phyloP scores from a whole-genome alignment of 2,888 invertebrate genomes.

The Ecdyonurus torrentis region DNA sequence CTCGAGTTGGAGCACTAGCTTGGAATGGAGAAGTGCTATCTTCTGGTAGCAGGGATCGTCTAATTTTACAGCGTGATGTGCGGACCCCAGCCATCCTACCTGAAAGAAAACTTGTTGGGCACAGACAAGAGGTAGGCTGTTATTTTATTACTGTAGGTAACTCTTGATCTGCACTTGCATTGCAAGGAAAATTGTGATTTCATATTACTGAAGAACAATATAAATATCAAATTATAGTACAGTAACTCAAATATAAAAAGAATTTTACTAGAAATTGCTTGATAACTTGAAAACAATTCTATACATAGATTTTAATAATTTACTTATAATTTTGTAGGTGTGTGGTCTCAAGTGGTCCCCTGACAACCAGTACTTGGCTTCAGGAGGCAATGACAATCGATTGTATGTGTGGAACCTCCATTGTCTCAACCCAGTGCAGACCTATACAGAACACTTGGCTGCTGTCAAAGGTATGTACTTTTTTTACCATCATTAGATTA shows the following conservation, averaged over 20 bases:
- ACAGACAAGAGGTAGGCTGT: slow-evolving; percentile 70
- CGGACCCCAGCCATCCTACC: slow-evolving; percentile 61
- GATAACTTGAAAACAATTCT: too few species aligned
- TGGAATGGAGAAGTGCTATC: slow-evolving; percentile 97
- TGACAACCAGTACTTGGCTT: slow-evolving; percentile 91
- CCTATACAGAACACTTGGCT: slow-evolving; percentile 90
- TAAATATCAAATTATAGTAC: too few species aligned
- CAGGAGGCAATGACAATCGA: slow-evolving; percentile 96
- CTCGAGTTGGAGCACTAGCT: slow-evolving; percentile 82
- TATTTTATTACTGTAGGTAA: too few species aligned
- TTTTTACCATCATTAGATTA: not conserved
- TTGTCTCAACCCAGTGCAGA: slow-evolving; percentile 76
- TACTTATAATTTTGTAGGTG: slow-evolving; percentile 30
- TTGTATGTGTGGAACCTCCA: slow-evolving; percentile 85
- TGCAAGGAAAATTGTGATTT: too few species aligned
- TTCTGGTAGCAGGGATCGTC: slow-evolving; percentile 85
- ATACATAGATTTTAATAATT: too few species aligned
- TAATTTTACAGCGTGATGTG: slow-evolving; percentile 88
- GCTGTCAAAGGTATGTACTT: slow-evolving; percentile 57
- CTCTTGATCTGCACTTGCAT: too few species aligned
- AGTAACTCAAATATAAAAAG: too few species aligned
- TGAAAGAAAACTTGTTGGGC: slow-evolving; percentile 71
- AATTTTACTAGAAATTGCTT: not conserved
- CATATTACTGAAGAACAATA: too few species aligned
- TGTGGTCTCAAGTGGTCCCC: slow-evolving; percentile 98